Evolutionary conservation across 2,113 vertebrate genomes (phyloP), one percentile per base, ranked within the genome.

Genomic region (Lophochroa leadbeateri): DNA sequence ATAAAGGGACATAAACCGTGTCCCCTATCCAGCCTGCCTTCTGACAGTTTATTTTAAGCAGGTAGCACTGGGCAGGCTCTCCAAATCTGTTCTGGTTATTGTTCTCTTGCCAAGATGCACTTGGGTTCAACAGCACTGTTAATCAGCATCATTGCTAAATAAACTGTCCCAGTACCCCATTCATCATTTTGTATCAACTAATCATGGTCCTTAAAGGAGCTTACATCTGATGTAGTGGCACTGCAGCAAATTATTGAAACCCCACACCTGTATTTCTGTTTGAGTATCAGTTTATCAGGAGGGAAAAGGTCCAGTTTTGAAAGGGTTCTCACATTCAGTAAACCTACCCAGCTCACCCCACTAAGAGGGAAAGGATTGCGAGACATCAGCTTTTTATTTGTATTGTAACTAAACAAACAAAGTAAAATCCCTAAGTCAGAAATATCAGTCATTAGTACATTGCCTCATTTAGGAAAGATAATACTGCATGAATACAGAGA

Each of bases 71-170:
- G 81, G 50, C 81, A 82, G 74, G 41, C 52, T 58, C 49, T 72
- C 67, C 47, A 89, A 89, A 77, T 84, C 33, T 65, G 52, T 70
- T 74, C 50, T 76, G 81, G 43, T 20, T 74, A 46, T 27, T 83
- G 60, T 49, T 79, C 57, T 57, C 28, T 70, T 65, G 86, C 70
- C 83, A 92, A 95, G 78, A 80, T 5, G 27, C 58, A 67, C 37
- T 61, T 72, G 23, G 75, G 63, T 82, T 86, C 83, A 94, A 92
- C 72, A 93, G 44, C 39, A 69, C 31, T 65, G 69, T 64, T 94
- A 92, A 94, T 95, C 86, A 88, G 47, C n/a, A 77, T 85, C 49
- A 80, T 17, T 77, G 57, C 85, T 76, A 83, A 86, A 71, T 58
- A 83, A 91, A 68, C n/a, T 53, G 57, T 24, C 57, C 49, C 46